Percentiles rank a stretch among this genome's conserved stretches.
Evolutionary conservation across 1,140 invertebrate species (phyloP).

Genomic region (Aphis gossypii): DNA sequence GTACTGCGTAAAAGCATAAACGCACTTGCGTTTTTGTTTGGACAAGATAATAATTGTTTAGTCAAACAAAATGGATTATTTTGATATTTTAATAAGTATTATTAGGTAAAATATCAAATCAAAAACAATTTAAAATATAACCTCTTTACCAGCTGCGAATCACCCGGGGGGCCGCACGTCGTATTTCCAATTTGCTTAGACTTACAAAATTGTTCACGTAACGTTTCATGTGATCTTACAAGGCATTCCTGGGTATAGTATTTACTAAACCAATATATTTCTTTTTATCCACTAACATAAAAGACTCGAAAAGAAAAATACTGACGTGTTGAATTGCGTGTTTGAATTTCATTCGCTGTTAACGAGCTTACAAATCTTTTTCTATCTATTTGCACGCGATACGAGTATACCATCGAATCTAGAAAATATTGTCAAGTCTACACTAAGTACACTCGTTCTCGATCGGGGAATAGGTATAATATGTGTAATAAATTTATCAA

Average conservation of each 20-base stretch:
- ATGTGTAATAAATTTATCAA: background rate
- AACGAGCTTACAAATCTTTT: slow-evolving; percentile 34
- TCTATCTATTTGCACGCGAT: background rate
- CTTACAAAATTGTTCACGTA: slow-evolving; percentile 22
- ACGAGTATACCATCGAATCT: background rate
- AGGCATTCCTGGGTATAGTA: slow-evolving; percentile 38
- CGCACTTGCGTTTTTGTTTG: background rate
- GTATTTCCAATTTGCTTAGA: background rate
- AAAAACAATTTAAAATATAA: slow-evolving; percentile 22
- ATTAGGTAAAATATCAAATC: slow-evolving; percentile 36
- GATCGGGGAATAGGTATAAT: too few species aligned
- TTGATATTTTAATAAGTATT: background rate
- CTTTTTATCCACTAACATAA: background rate
- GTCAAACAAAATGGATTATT: background rate
- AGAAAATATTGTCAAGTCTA: background rate
- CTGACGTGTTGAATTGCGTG: slow-evolving; percentile 32
- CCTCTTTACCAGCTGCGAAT: slow-evolving; percentile 26
- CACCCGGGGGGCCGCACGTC: background rate
- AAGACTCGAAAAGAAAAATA: background rate
- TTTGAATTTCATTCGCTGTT: slow-evolving; percentile 9
- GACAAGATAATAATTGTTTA: slow-evolving; percentile 32
- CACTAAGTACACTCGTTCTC: background rate
- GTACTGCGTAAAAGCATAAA: background rate
- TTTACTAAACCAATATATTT: slow-evolving; percentile 31
- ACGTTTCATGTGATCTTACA: slow-evolving; percentile 33